phyloP scores from a whole-genome alignment of 2,797 vertebrate species.

The Choloepus didactylus region DNA sequence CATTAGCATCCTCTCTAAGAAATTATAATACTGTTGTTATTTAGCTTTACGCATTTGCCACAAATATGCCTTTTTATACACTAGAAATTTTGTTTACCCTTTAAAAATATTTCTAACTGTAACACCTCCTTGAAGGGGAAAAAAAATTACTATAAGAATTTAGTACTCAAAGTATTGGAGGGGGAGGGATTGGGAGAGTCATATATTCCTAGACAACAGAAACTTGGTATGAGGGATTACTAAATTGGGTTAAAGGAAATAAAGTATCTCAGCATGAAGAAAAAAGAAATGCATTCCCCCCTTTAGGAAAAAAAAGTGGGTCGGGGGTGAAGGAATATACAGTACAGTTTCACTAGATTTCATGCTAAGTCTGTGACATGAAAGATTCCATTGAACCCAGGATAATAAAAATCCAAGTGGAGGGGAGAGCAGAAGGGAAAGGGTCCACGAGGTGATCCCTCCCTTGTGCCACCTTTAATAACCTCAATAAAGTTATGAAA shows the following conservation, averaged over 20 bases:
- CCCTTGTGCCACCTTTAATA: neutral
- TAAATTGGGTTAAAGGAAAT: neutral
- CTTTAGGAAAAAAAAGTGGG: neutral
- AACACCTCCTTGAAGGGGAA: constrained; percentile 28
- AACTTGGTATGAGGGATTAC: neutral
- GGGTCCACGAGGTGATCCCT: neutral
- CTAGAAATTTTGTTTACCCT: constrained; percentile 50
- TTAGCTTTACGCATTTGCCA: neutral
- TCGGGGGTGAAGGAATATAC: neutral
- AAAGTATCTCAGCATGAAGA: neutral
- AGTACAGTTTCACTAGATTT: neutral
- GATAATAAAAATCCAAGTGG: constrained; percentile 16
- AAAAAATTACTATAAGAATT: neutral
- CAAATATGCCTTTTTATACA: neutral
- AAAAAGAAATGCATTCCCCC: constrained; percentile 26
- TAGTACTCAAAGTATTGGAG: neutral
- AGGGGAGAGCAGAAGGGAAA: neutral
- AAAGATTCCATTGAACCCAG: neutral
- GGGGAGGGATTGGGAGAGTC: neutral
- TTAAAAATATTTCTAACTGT: constrained; percentile 63
- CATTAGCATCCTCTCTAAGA: neutral
- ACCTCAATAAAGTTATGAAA: neutral
- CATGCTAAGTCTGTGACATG: neutral
- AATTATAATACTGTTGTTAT: neutral
- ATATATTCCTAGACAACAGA: neutral